These are phyloP conservation scores for Girardia tigrina DNA, from an alignment of 2,888 invertebrate genomes.

Conservation along the genomic window DNA sequence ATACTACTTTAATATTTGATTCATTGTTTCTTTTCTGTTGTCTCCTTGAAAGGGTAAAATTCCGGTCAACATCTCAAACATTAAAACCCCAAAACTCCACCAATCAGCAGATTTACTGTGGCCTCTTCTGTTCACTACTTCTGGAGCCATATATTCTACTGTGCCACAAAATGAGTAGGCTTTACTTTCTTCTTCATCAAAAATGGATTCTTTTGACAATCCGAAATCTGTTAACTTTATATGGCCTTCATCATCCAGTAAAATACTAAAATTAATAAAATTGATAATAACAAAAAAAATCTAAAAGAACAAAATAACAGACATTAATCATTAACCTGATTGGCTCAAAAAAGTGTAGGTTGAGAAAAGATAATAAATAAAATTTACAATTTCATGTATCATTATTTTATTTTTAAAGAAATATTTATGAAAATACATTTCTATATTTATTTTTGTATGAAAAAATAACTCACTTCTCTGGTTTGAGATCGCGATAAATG, in stretches of 20 bases:
- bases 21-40: conserved; percentile 36
- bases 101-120: conserved; percentile 97
- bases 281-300: neutral
- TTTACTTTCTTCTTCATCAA: conserved; percentile 60
- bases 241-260: conserved; percentile 84
- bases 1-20: conserved; percentile 45
- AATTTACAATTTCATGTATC: neutral
- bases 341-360: conserved; percentile 6
- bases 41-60: conserved; percentile 65
- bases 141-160: conserved; percentile 88
- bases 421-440: no score
- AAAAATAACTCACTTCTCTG: conserved; percentile 59
- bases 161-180: conserved; percentile 89
- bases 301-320: neutral
- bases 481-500: conserved; percentile 94
- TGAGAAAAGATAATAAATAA: neutral
- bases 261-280: conserved; percentile 55
- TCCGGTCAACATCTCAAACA: conserved; percentile 99
- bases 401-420: neutral
- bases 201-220: conserved; percentile 81
- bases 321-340: neutral
- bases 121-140: conserved; percentile 89
- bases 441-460: neutral
- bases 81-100: conserved; percentile 96
- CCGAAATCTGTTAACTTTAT: conserved; percentile 97